Conservation (phyloP, 2,797 vertebrate species). For the Carduelis carduelis region DNA sequence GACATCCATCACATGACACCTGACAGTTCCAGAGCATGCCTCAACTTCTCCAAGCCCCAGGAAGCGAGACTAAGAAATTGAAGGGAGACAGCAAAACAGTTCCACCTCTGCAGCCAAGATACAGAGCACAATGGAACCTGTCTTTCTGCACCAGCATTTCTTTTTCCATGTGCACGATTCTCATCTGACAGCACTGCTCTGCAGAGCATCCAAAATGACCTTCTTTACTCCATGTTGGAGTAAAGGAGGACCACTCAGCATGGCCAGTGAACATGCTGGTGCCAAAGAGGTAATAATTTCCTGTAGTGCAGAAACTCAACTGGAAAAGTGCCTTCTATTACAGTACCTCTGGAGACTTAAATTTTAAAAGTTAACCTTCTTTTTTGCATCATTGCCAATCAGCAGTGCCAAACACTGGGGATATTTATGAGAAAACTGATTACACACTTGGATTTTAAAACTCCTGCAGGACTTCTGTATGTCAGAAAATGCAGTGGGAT, state of each 20-base stretch:
- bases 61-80: neutral
- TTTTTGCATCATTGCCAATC: neutral
- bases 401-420: neutral
- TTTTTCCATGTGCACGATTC: neutral
- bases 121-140: neutral
- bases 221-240: accelerated
- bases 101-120: neutral
- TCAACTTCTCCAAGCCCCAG: neutral
- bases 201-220: neutral
- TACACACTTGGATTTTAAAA: neutral
- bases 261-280: accelerated
- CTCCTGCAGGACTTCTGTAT: neutral
- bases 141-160: neutral
- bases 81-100: neutral
- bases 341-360: neutral
- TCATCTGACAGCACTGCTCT: neutral
- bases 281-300: neutral
- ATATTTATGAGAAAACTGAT: neutral
- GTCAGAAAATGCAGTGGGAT: neutral
- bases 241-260: neutral
- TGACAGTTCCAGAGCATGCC: neutral
- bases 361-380: neutral
- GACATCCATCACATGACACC: neutral
- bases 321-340: neutral
- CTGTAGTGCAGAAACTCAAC: neutral